Conservation (phyloP, 2,888 invertebrate genomes). For the Petrolisthes cinctipes region DNA sequence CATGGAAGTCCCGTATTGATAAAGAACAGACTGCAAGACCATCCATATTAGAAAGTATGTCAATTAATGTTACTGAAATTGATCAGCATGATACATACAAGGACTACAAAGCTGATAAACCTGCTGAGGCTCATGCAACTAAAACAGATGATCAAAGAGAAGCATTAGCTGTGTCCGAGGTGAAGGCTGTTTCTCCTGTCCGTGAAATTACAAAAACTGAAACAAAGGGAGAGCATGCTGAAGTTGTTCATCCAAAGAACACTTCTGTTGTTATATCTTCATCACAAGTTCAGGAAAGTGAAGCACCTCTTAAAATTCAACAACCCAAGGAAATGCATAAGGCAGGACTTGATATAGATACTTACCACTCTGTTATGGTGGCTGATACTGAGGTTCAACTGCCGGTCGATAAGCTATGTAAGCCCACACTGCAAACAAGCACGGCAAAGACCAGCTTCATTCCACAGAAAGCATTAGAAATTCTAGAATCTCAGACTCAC, state of each 20-base stretch:
- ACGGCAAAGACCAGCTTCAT: slow-evolving; percentile 48
- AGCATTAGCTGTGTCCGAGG: slow-evolving; percentile 47
- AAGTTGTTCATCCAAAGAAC: slow-evolving; percentile 48
- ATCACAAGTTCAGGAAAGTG: slow-evolving; percentile 47
- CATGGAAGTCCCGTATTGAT: slow-evolving; percentile 50
- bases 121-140: slow-evolving; percentile 46
- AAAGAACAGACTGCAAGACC: slow-evolving; percentile 48
- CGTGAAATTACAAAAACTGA: slow-evolving; percentile 36
- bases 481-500: slow-evolving; percentile 54
- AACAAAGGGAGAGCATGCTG: slow-evolving; percentile 42
- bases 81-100: slow-evolving; percentile 50
- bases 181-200: slow-evolving; percentile 49
- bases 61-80: slow-evolving; percentile 40
- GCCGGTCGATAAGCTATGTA: slow-evolving; percentile 37
- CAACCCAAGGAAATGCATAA: slow-evolving; percentile 30
- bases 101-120: slow-evolving; percentile 44
- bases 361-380: slow-evolving; percentile 41
- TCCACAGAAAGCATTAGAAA: slow-evolving; percentile 55
- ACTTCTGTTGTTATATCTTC: slow-evolving; percentile 47
- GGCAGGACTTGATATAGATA: slow-evolving; percentile 34
- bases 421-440: slow-evolving; percentile 30
- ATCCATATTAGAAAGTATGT: slow-evolving; percentile 48
- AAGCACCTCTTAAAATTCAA: slow-evolving; percentile 47
- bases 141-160: slow-evolving; percentile 45
- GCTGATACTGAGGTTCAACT: slow-evolving; percentile 54